Conservation (phyloP, 2,113 vertebrate genomes). For the Uropsilus gracilis region DNA sequence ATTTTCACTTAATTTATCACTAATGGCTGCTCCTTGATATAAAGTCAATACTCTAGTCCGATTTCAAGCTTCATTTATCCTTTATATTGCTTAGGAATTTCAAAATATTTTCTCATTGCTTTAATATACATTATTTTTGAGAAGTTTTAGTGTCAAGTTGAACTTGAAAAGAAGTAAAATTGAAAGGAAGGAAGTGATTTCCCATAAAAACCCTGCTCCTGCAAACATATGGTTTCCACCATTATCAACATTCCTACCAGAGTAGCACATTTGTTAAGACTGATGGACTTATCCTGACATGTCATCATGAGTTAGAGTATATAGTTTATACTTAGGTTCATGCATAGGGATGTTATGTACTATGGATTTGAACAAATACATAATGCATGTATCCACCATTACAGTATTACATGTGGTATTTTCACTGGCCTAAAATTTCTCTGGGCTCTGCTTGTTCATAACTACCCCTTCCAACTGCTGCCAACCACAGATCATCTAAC, state of each 20-base stretch:
- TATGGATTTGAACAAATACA: not conserved
- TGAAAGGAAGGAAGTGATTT: not conserved
- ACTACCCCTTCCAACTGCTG: not conserved
- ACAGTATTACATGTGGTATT: not conserved
- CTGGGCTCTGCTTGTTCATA: not conserved
- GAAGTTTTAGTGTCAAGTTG: not conserved
- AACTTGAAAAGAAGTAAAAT: not conserved
- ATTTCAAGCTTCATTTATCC: not conserved
- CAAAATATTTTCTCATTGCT: not conserved
- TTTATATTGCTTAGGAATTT: not conserved
- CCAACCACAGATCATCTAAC: not conserved
- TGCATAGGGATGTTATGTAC: not conserved
- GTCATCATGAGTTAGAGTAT: too few species aligned
- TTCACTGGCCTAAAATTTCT: not conserved
- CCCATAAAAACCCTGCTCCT: not conserved
- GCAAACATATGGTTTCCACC: not conserved
- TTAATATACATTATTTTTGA: not conserved
- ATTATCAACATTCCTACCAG: not conserved
- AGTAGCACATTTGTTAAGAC: not conserved
- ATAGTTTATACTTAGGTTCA: not conserved
- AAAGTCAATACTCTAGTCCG: slow-evolving; percentile 3
- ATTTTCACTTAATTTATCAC: not conserved
- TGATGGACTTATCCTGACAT: not conserved
- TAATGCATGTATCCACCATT: not conserved
- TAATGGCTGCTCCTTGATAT: slow-evolving; percentile 15